Evolutionary conservation across 2,888 invertebrate genomes (phyloP).

Genomic region (Leptura quadrifasciata): DNA sequence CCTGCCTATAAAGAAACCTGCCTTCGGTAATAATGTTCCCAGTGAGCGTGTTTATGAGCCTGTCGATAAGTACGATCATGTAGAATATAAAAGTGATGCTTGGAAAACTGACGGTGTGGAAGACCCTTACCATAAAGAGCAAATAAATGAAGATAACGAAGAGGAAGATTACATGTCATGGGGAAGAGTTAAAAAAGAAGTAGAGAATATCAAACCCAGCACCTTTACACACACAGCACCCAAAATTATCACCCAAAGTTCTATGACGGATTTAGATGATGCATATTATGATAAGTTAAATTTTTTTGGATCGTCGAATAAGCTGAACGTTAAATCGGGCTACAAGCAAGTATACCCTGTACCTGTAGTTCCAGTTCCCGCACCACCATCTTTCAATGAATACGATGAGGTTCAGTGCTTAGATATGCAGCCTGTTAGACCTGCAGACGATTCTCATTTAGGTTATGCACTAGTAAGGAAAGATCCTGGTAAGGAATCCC

Average conservation of each 20-base stretch:
- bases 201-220: constrained; percentile 63
- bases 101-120: constrained; percentile 88
- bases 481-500: constrained; percentile 74
- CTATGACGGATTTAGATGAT: constrained; percentile 67
- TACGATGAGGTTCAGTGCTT: constrained; percentile 83
- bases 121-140: constrained; percentile 84
- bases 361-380: constrained; percentile 53
- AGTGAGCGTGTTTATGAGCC: constrained; percentile 71
- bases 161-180: constrained; percentile 73
- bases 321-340: constrained; percentile 78
- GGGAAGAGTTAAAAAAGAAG: constrained; percentile 69
- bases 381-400: constrained; percentile 78
- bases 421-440: constrained; percentile 80
- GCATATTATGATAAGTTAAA: constrained; percentile 87
- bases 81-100: constrained; percentile 86
- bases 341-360: constrained; percentile 82
- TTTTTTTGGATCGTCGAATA: constrained; percentile 86
- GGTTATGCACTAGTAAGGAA: constrained; percentile 88
- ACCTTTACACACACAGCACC: constrained; percentile 69
- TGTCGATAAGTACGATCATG: constrained; percentile 83
- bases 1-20: constrained; percentile 45
- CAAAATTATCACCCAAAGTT: constrained; percentile 75
- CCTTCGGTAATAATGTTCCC: constrained; percentile 31
- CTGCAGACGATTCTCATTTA: constrained; percentile 87
- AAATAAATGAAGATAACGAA: constrained; percentile 63